phyloP scores from a whole-genome alignment of 2,888 invertebrate species.

The Agrilus cyanescens region DNA sequence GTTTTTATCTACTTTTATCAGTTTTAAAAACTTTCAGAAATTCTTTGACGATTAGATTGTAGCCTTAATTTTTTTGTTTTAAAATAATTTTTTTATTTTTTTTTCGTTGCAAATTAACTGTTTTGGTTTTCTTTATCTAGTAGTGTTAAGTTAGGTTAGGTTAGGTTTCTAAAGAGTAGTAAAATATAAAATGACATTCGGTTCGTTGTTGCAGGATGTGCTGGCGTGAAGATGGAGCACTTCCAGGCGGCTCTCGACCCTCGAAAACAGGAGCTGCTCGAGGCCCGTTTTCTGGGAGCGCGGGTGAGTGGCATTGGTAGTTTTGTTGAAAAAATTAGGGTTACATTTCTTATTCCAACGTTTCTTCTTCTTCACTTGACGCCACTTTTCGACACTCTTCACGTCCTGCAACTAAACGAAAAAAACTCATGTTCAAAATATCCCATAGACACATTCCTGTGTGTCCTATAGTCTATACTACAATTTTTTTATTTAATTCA shows the following conservation, averaged over 20 bases:
- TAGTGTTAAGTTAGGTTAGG: conserved; percentile 4
- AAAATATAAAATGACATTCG: conserved; percentile 29
- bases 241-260: conserved; percentile 95
- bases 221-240: conserved; percentile 92
- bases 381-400: no score
- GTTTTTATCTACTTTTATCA: no score
- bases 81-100: neutral
- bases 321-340: neutral
- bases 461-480: no score
- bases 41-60: no score
- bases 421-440: no score
- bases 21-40: no score
- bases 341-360: no score
- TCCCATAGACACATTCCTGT: no score
- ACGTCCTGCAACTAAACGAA: no score
- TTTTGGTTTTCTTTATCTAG: conserved; percentile 6
- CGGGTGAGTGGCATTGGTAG: conserved; percentile 57
- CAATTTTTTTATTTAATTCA: no score
- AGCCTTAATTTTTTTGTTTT: no score
- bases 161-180: conserved; percentile 20
- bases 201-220: conserved; percentile 58
- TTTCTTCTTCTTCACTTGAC: no score
- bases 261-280: conserved; percentile 96
- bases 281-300: conserved; percentile 93
- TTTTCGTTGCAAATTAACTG: neutral